Percentiles rank a stretch among this genome's conserved stretches.
Conservation (phyloP, 2,113 vertebrate genomes). For the Alexandromys fortis region DNA sequence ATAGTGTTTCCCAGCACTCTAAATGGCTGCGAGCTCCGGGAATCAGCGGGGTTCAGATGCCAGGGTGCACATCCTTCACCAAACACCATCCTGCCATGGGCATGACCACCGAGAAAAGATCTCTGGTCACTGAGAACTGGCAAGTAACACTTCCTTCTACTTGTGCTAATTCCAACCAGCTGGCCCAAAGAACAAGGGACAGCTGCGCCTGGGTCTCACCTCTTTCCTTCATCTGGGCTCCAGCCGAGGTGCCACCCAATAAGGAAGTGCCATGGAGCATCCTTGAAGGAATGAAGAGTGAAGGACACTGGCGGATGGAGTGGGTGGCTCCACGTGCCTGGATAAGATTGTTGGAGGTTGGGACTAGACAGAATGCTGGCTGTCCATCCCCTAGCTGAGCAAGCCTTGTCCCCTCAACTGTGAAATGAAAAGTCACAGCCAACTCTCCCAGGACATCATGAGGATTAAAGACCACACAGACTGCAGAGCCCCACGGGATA, state of each 20-base stretch:
- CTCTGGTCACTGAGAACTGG: neutral
- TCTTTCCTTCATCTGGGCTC: neutral
- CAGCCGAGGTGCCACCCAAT: neutral
- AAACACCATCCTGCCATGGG: neutral
- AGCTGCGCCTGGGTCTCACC: neutral
- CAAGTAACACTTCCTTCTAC: constrained; percentile 8
- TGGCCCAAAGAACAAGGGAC: neutral
- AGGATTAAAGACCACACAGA: neutral
- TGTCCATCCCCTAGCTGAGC: neutral
- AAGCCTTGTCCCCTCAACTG: neutral
- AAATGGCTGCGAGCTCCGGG: neutral
- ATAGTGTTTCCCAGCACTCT: neutral
- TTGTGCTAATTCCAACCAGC: neutral
- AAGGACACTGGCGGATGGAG: neutral
- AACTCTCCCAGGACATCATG: neutral
- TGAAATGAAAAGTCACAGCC: neutral
- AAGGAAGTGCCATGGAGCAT: neutral
- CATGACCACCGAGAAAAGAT: neutral
- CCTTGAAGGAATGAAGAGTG: neutral
- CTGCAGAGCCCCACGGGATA: neutral
- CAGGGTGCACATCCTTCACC: neutral
- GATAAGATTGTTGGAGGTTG: neutral
- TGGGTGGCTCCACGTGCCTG: neutral
- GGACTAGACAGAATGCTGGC: accelerated
- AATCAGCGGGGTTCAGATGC: neutral